Evolutionary conservation across 2,888 invertebrate species (phyloP).

Genomic region (Stenichneumon culpator): DNA sequence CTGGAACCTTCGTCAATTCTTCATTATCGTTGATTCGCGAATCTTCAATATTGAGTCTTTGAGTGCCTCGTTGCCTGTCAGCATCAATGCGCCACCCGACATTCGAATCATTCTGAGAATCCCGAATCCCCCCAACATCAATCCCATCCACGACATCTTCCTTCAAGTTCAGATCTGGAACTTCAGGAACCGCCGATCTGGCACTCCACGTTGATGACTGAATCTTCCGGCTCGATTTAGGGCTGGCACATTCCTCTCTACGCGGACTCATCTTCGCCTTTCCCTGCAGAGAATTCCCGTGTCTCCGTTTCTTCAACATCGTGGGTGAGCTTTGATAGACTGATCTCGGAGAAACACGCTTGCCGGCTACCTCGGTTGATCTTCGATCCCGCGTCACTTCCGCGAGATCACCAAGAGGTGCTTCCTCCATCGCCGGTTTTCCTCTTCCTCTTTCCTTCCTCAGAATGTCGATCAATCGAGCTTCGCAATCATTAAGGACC

Average conservation of each 20-base stretch:
- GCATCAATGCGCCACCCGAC: background rate
- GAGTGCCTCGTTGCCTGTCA: background rate
- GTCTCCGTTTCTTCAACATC: constrained; percentile 6
- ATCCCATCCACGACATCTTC: background rate
- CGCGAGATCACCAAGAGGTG: background rate
- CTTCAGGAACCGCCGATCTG: background rate
- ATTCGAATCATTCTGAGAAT: background rate
- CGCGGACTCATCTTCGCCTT: constrained; percentile 28
- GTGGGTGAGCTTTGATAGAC: background rate
- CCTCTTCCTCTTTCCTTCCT: constrained; percentile 66
- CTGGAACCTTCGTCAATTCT: background rate
- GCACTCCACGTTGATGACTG: background rate
- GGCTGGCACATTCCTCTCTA: background rate
- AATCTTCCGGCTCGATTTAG: background rate
- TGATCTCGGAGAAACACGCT: constrained; percentile 14
- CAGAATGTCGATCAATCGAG: constrained; percentile 72
- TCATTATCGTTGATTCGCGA: background rate
- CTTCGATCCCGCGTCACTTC: constrained; percentile 19
- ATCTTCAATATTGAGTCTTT: background rate
- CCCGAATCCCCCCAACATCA: background rate
- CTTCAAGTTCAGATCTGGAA: constrained; percentile 32
- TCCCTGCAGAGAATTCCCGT: constrained; percentile 11
- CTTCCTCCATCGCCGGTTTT: background rate
- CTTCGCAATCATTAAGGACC: constrained; percentile 59
- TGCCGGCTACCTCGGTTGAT: constrained; percentile 32